phyloP scores from a whole-genome alignment of 1,140 invertebrate genomes.

The Lordiphosa clarofinis region DNA sequence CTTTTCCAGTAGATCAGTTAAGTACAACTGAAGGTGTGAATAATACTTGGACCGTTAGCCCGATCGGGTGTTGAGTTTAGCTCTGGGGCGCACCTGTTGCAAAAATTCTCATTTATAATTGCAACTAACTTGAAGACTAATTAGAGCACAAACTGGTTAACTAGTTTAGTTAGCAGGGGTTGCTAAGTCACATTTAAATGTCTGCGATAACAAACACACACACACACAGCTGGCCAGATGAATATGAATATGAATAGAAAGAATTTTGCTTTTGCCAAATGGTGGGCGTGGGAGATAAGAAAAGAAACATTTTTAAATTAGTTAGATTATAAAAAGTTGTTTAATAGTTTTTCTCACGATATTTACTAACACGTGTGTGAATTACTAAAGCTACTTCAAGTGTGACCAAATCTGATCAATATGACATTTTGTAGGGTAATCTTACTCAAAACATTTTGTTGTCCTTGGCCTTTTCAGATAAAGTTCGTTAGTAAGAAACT shows the following conservation, averaged over 20 bases:
- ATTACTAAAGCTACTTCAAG: no score
- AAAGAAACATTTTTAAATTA: no score
- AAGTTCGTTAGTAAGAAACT: no score
- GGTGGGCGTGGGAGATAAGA: constrained; percentile 21
- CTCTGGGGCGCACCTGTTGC: constrained; percentile 58
- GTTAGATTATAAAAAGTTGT: no score
- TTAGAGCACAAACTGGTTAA: constrained; percentile 60
- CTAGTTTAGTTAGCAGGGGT: constrained; percentile 1
- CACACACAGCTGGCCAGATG: no score
- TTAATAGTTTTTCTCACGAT: no score
- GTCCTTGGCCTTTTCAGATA: no score
- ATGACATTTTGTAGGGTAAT: no score
- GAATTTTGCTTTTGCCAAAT: background rate
- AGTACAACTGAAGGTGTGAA: constrained; percentile 22
- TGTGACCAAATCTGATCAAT: no score
- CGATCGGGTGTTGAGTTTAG: constrained; percentile 1
- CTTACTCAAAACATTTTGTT: no score
- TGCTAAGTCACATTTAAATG: constrained; percentile 36
- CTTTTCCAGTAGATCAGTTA: constrained; percentile 41
- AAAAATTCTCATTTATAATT: constrained; percentile 66
- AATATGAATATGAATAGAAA: no score
- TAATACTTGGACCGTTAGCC: constrained; percentile 55
- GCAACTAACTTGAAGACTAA: constrained; percentile 48
- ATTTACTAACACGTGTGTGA: no score
- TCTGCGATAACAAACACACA: constrained; percentile 4